Conservation (phyloP, 2,797 vertebrate species). For the Neostethus bicornis region DNA sequence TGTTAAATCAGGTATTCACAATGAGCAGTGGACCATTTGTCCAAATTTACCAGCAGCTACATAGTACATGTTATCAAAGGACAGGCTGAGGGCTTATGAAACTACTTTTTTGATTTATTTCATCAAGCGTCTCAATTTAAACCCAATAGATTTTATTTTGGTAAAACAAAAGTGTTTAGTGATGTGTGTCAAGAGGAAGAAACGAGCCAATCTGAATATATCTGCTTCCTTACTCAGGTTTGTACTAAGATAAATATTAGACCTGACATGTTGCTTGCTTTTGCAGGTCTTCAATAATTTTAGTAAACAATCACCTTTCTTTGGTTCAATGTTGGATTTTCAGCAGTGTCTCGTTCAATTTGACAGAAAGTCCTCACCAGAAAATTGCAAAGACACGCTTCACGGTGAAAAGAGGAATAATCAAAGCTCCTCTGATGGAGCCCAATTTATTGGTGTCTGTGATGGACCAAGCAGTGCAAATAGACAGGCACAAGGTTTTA, state of each 20-base stretch:
- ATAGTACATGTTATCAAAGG: conserved; percentile 1
- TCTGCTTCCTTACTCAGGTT: background rate
- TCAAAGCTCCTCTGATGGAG: conserved; percentile 1
- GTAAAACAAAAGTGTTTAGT: background rate
- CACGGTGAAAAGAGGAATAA: conserved; percentile 22
- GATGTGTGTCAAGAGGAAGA: background rate
- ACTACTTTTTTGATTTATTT: conserved; percentile 7
- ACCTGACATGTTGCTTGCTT: conserved; percentile 10
- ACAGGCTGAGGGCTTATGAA: conserved; percentile 6
- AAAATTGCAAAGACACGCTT: conserved; percentile 35
- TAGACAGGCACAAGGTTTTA: no score
- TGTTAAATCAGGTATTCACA: conserved; percentile 32
- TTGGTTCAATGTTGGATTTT: conserved; percentile 37
- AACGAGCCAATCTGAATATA: background rate
- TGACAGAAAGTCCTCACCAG: conserved; percentile 27
- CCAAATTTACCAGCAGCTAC: conserved; percentile 20
- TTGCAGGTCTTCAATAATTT: conserved; percentile 15
- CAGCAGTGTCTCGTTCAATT: conserved; percentile 25
- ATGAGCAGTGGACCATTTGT: conserved; percentile 23
- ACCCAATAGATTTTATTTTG: background rate
- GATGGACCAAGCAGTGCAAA: no score
- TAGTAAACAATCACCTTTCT: conserved; percentile 18
- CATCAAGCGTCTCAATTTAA: background rate
- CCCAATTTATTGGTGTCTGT: conserved; percentile 7
- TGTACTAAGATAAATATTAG: conserved; percentile 1